Conservation (phyloP, 2,797 vertebrate species). For the Nannoperca australis region DNA sequence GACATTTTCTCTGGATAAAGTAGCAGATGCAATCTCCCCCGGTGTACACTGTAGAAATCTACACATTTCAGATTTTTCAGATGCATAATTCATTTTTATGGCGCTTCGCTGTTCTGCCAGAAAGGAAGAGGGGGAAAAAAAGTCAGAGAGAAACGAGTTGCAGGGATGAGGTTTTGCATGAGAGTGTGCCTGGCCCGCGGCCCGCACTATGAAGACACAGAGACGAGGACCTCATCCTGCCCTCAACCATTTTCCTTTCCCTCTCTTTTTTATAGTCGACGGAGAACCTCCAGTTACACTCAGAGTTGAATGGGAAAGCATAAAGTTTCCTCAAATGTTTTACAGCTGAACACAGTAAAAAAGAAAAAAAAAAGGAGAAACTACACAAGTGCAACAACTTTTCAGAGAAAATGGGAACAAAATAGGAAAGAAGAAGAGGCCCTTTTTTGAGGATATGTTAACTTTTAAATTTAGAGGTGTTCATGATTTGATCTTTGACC, state of each 20-base stretch:
- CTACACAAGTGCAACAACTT: constrained; percentile 63
- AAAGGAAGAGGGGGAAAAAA: constrained; percentile 37
- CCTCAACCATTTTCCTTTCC: constrained; percentile 81
- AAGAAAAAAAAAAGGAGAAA: constrained; percentile 16
- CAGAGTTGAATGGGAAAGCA: constrained; percentile 79
- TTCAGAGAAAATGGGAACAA: constrained; percentile 45
- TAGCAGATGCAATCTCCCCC: constrained; percentile 54
- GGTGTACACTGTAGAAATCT: constrained; percentile 61
- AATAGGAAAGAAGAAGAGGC: constrained; percentile 38
- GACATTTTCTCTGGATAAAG: constrained; percentile 39
- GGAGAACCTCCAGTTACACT: constrained; percentile 83
- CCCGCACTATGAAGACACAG: constrained; percentile 70
- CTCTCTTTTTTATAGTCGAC: constrained; percentile 77
- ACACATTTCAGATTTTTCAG: constrained; percentile 72
- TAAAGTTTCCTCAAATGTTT: constrained; percentile 85
- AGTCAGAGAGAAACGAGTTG: constrained; percentile 48
- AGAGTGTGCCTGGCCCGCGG: constrained; percentile 73
- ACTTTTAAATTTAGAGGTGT: constrained; percentile 53
- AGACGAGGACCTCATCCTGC: constrained; percentile 79
- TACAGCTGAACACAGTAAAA: constrained; percentile 82
- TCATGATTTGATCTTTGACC: constrained; percentile 60
- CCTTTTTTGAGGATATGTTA: constrained; percentile 45
- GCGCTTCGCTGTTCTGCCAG: constrained; percentile 67
- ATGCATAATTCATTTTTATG: constrained; percentile 77
- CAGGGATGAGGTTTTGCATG: constrained; percentile 67